Percentiles rank a stretch among this genome's conserved stretches.
Evolutionary conservation across 2,113 vertebrate genomes (phyloP).

Genomic region (Barbus barbus): DNA sequence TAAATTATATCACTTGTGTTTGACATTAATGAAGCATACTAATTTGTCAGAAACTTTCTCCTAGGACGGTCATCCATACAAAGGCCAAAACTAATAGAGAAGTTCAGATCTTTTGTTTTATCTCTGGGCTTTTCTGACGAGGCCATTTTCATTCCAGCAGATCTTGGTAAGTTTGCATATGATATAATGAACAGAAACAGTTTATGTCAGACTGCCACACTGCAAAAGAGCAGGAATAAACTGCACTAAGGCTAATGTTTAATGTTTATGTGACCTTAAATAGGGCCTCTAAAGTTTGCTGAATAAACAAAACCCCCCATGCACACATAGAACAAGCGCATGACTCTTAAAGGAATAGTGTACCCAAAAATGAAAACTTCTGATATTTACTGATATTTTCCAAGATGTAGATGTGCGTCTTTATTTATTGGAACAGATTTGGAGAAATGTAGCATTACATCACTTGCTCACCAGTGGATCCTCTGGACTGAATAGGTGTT

Average conservation of each 20-base stretch:
- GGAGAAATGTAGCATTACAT: too few species aligned
- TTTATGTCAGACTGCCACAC: conserved; percentile 36
- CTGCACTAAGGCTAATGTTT: conserved; percentile 18
- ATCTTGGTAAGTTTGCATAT: conserved; percentile 39
- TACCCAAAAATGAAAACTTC: neutral
- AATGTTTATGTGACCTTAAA: conserved; percentile 32
- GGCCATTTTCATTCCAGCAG: conserved; percentile 36
- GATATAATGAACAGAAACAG: conserved; percentile 10
- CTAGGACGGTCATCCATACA: conserved; percentile 44
- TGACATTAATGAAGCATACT: neutral
- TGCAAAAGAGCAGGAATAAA: neutral
- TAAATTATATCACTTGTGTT: neutral
- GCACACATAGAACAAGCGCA: neutral
- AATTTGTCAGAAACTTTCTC: neutral
- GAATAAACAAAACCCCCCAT: neutral
- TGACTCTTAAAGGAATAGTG: too few species aligned
- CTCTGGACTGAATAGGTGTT: too few species aligned
- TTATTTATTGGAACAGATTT: neutral
- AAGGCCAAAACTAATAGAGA: conserved; percentile 34
- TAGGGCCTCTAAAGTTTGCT: conserved; percentile 9
- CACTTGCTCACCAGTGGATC: too few species aligned
- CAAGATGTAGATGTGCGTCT: neutral
- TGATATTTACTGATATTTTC: neutral
- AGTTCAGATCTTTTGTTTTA: conserved; percentile 45
- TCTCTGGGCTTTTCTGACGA: conserved; percentile 53